Base-by-base conservation (phyloP, 2,888 invertebrate species). In the Dicycla oo region DNA sequence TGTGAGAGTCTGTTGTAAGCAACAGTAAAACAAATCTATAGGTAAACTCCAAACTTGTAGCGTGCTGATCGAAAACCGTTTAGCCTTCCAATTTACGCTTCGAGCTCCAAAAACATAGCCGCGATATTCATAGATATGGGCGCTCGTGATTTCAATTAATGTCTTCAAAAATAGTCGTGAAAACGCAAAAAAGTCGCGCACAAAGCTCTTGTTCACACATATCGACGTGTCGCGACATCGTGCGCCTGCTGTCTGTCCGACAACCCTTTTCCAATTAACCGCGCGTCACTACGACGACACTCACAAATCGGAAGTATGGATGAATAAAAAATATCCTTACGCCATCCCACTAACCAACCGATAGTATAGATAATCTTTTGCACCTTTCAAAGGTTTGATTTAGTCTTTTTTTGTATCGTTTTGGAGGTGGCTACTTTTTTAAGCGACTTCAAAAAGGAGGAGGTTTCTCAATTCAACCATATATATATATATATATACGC, bases 241-340 rank as follows among this genome's bases (percentile, higher is more conserved):
- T 67, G 60, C 67, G 75, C 70, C 75, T 65, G 75, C 77, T 73
- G 75, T 73, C 73, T 71, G 85, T 83, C 83, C 75, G 86, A 82
- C 87, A 80, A 84, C 87, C 88, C 87, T 87, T 89, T 90, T 85
- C 88, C 91, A 90, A 92, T 90, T 91, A 90, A 87, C 89, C 78
- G 74, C 86, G 79, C 78, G 91, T 91, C 91, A 91, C 82, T 84
- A 82, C 86, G 88, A 87, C 89, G 89, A 88, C 88, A 89, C 88
- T 88, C 77, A 62, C 71, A 78, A 73, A 86, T 83, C 83, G 83
- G 73, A 79, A 66, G 75, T 76, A 76, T 81, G 69, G 62, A 73
- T 70, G 80, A 83, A 76, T 71, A 78, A 84, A 84, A 84, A 80
- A 84, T 74, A 73, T 75, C 58, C 62, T 81, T 66, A 73, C 66